Percentiles rank a stretch among this genome's conserved stretches.
phyloP scores from a whole-genome alignment of 2,888 invertebrate genomes.

The Thumatha senex region DNA sequence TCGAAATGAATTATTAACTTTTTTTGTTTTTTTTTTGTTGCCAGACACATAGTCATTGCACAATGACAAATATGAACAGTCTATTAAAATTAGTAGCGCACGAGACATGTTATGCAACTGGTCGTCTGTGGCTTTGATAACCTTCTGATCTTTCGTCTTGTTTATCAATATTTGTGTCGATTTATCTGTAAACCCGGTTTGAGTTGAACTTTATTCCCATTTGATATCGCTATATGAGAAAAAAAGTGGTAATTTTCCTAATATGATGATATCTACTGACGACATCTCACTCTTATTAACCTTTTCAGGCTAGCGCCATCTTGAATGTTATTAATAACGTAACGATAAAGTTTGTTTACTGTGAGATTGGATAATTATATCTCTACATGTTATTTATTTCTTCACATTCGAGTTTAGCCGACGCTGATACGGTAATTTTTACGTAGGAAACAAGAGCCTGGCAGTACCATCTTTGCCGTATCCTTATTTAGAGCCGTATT shows the following conservation, averaged over 20 bases:
- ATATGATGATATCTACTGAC: background rate
- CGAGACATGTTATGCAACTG: slow-evolving; percentile 35
- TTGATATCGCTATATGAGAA: slow-evolving; percentile 11
- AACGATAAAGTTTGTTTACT: background rate
- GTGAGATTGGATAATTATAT: background rate
- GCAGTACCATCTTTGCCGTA: too few species aligned
- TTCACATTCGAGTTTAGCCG: too few species aligned
- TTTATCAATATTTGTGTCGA: slow-evolving; percentile 30
- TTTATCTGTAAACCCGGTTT: slow-evolving; percentile 5
- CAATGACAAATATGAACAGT: background rate
- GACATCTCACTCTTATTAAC: slow-evolving; percentile 3
- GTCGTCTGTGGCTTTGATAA: slow-evolving; percentile 28
- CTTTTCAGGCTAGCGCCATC: slow-evolving; percentile 6
- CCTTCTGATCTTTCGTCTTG: slow-evolving; percentile 28
- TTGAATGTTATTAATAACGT: background rate
- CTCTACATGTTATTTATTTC: background rate
- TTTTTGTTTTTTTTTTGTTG: too few species aligned
- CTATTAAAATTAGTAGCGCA: background rate
- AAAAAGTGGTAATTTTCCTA: slow-evolving; percentile 24
- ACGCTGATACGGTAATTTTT: too few species aligned
- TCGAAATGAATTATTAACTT: too few species aligned
- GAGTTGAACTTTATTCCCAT: slow-evolving; percentile 27
- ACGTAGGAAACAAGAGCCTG: too few species aligned
- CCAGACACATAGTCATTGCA: background rate
- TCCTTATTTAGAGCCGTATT: too few species aligned